A percentile compares a stretch with the other conserved stretches of the same genome.
These are phyloP conservation scores for Dreissena polymorpha DNA, from an alignment of 1,140 invertebrate genomes.

Conservation along the genomic window DNA sequence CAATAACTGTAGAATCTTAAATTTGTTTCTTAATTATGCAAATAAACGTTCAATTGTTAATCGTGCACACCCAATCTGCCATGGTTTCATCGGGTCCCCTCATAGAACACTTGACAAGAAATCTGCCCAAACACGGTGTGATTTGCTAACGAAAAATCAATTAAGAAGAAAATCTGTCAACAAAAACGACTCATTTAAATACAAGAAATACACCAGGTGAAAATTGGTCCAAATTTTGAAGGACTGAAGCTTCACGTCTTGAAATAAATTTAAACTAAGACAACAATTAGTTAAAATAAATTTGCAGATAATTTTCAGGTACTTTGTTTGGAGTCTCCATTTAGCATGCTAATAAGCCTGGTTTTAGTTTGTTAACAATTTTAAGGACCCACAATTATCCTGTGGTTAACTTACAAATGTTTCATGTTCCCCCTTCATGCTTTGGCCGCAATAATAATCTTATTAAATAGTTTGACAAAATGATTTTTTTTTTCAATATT, in stretches of 20 bases:
- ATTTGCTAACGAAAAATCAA: constrained; percentile 38
- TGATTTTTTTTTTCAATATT: no score
- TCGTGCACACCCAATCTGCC: constrained; percentile 33
- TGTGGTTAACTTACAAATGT: no score
- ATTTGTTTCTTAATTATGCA: constrained; percentile 53
- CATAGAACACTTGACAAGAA: constrained; percentile 5
- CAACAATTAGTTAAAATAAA: neutral
- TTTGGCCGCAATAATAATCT: no score
- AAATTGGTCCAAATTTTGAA: neutral
- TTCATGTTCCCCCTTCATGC: no score
- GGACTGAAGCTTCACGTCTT: no score
- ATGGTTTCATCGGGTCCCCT: neutral
- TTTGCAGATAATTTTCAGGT: neutral
- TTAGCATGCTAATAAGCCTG: no score
- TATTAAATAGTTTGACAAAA: no score
- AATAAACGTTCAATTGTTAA: constrained; percentile 42
- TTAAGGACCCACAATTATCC: no score
- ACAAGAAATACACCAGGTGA: constrained; percentile 4
- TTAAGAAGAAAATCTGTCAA: constrained; percentile 27
- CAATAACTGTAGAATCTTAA: constrained; percentile 54
- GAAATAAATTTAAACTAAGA: no score
- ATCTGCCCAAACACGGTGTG: constrained; percentile 32
- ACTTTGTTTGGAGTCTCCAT: neutral
- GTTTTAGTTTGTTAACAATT: no score
- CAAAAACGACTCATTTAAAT: constrained; percentile 6